phyloP scores from a whole-genome alignment of 2,797 vertebrate species.

The Chelon labrosus region DNA sequence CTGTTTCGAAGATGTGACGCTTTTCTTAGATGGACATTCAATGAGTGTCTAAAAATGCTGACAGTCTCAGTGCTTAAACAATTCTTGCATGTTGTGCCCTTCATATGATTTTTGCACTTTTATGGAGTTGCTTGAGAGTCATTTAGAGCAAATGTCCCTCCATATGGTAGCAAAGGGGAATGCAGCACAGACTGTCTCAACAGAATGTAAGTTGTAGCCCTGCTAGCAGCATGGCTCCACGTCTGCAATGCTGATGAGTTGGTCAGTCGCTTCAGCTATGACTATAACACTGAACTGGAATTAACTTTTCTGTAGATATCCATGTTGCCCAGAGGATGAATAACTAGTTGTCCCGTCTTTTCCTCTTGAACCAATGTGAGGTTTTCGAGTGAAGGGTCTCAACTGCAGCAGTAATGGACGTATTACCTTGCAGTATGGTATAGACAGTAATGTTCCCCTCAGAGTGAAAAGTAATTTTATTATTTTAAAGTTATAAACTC shows the following conservation, averaged over 20 bases:
- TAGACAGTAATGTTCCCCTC: background rate
- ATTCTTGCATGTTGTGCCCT: constrained; percentile 6
- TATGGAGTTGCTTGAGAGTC: constrained; percentile 1
- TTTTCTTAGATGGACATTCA: constrained; percentile 27
- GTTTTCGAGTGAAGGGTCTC: background rate
- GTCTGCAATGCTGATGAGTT: background rate
- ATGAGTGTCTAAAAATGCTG: constrained; percentile 34
- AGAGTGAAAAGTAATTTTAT: constrained; percentile 1
- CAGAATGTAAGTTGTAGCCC: background rate
- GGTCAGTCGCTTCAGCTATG: background rate
- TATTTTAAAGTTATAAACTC: constrained; percentile 7
- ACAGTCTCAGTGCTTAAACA: constrained; percentile 13
- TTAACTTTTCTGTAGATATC: background rate
- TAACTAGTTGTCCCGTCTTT: background rate
- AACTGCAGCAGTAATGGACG: background rate
- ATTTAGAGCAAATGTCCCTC: background rate
- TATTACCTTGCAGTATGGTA: background rate
- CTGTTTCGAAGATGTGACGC: constrained; percentile 55
- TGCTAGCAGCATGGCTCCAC: background rate
- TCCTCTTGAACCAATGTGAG: background rate
- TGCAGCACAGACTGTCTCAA: background rate
- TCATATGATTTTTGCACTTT: background rate
- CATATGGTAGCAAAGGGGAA: background rate
- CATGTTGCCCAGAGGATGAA: constrained; percentile 1
- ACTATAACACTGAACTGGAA: background rate